Base-by-base conservation (phyloP, 2,797 vertebrate genomes). In the Parotocinclus haroldoi region DNA sequence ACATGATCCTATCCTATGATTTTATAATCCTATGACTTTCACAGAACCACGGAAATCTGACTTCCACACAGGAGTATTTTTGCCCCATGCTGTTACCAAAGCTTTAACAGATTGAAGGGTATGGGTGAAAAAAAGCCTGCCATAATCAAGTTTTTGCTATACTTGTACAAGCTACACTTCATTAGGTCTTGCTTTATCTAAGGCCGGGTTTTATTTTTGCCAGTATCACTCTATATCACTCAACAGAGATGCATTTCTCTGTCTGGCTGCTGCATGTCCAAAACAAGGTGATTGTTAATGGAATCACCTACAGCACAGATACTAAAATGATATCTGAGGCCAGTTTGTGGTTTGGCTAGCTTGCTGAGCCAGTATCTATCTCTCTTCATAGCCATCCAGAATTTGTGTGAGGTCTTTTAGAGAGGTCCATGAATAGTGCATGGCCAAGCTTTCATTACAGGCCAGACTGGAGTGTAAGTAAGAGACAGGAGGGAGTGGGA, bases 361-460 rank as follows among this genome's bases (percentile, higher is more conserved):
- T 27, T 46, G 58, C 61, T 66, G 67, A 71, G 61, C 59, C 58
- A 70, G 74, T 72, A 63, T 55, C 38, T 50, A 36, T 69, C 50
- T 67, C 64, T 52, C 45, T 42, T 56, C 52, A 14, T 39, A 55
- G 61, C 69, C 49, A 42, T 63, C 71, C 63, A 72, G 76, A 72
- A 60, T 73, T 66, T 57, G 63, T 57, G 63, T 45, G 19, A 52
- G 1, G 67, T 73, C 70, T 82, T 74, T 79, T 72, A 78, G 79
- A 81, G 79, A 72, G 81, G 74, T 49, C 66, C 75, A 82, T 87
- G 81, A 84, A 86, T 85, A 86, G 80, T 88, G 85, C 77, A 88
- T 89, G 83, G 75, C 40, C 3, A 59, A 71, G 69, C 63, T 44
- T 82, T 86, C 69, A 76, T 72, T 72, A 74, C 66, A 46, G 77